Evolutionary conservation across 2,113 vertebrate species (phyloP), one percentile per base, ranked within the genome.

Genomic region (Engraulis encrasicolus): DNA sequence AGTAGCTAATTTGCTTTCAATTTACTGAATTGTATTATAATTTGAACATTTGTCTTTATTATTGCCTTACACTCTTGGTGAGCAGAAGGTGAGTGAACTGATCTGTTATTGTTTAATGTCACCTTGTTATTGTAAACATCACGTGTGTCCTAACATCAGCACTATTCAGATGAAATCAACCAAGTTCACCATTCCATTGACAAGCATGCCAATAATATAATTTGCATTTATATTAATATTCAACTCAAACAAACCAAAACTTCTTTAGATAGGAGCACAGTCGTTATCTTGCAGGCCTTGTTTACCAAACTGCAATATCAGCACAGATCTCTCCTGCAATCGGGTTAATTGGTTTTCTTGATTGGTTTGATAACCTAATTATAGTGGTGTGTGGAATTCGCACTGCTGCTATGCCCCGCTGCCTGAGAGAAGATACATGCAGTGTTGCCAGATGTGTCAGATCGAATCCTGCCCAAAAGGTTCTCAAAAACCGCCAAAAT

Each of bases 81-180:
- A 92, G 85, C 89, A 94, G 93, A 94, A 94, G 91, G 93, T 94
- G 83, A 80, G 91, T 87, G 52, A 40, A 12, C 27, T 37, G 11
- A 48, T 80, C 61, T 82, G 58, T 71, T 18, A 27, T 12, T 77
- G 50, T 82, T 12, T 61, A 6, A 34, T 7, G 17, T 78, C 58
- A 61, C 78, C 71, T 14, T 15, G 0, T 17, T 74, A 34, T 34
- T 34, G 31, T 74, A 5, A 36, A 34, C 12, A 74, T 34, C 31
- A 17, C 66, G 14, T 74, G 66, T 74, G 18, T 52, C 15, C 18
- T 17, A 15, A 52, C 50, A 19, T 52, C 12, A 52, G 50, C 18
- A 52, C 12, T 45, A 5, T 3, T 45, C 9, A 45, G 40, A 45
- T n/a, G n/a, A n/a, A n/a, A n/a, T n/a, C 40, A 45, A 9, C 40